Conservation (phyloP, 2,113 vertebrate species). For the Pseudolaguvia tuberculata region DNA sequence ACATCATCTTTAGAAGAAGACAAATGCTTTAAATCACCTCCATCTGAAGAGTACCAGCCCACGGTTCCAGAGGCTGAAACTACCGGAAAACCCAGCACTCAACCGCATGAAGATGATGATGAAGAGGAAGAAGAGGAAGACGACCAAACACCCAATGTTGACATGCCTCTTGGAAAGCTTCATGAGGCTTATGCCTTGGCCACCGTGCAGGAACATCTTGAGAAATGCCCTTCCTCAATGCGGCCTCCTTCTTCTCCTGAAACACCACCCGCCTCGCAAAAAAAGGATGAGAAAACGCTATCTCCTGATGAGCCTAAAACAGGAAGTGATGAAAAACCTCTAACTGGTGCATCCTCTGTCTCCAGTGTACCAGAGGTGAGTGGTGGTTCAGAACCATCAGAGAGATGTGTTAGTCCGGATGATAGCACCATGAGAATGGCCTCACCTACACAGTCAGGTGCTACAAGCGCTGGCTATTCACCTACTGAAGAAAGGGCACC, state of each 20-base stretch:
- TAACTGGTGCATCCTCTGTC: constrained; percentile 55
- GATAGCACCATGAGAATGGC: constrained; percentile 94
- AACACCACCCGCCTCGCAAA: constrained; percentile 43
- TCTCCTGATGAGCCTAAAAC: constrained; percentile 47
- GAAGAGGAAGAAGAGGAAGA: constrained; percentile 80
- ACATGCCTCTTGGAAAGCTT: constrained; percentile 75
- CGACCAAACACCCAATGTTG: constrained; percentile 73
- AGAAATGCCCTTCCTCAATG: constrained; percentile 33
- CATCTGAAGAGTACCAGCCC: constrained; percentile 83
- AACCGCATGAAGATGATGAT: constrained; percentile 68
- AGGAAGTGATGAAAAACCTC: constrained; percentile 46
- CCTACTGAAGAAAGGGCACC: constrained; percentile 85
- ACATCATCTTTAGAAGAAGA: constrained; percentile 96
- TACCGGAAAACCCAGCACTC: constrained; percentile 59
- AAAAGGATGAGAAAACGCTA: constrained; percentile 45
- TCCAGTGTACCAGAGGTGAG: constrained; percentile 58
- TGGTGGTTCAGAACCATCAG: constrained; percentile 74
- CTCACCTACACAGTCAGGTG: constrained; percentile 86
- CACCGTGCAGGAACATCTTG: constrained; percentile 62
- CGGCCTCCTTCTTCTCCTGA: constrained; percentile 35
- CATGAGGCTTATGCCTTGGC: constrained; percentile 69
- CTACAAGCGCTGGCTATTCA: constrained; percentile 89
- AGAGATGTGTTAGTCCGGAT: constrained; percentile 86
- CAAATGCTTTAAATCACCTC: constrained; percentile 94
- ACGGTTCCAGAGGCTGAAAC: constrained; percentile 71